Evolutionary conservation across 2,113 vertebrate genomes (phyloP).

Genomic region (Balaeniceps rex): DNA sequence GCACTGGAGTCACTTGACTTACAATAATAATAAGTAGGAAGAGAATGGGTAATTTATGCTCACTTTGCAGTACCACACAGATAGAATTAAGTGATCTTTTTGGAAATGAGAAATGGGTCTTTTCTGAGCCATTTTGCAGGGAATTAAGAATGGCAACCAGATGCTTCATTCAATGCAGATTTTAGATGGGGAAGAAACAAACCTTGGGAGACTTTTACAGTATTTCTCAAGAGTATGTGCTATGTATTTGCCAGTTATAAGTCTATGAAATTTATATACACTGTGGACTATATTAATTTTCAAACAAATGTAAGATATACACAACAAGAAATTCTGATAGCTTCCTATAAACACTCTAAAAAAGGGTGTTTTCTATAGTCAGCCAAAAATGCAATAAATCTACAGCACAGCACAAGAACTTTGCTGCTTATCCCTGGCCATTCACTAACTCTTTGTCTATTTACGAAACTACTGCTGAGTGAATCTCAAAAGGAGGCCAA

Average conservation of each 20-base stretch:
- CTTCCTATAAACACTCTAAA: not conserved
- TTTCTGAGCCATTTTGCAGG: conserved; percentile 16
- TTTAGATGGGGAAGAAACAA: not conserved
- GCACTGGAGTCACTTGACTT: conserved; percentile 31
- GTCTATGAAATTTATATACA: conserved; percentile 5
- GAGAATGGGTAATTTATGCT: conserved; percentile 33
- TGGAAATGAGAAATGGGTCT: conserved; percentile 11
- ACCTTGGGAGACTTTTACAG: not conserved
- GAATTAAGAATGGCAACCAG: conserved; percentile 1
- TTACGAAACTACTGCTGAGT: not conserved
- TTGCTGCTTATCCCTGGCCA: not conserved
- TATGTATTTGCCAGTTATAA: not conserved
- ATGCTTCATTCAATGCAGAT: not conserved
- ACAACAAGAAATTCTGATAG: not conserved
- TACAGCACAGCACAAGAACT: not conserved
- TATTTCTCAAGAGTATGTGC: not conserved
- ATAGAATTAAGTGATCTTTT: conserved; percentile 46
- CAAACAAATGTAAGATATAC: conserved; percentile 23
- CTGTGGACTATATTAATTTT: not conserved
- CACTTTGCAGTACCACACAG: conserved; percentile 12
- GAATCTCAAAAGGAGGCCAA: not conserved
- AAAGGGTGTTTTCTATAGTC: not conserved
- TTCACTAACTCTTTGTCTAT: not conserved
- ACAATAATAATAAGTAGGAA: conserved; percentile 7
- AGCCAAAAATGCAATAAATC: not conserved